Conservation (phyloP, 2,797 vertebrate species). For the Cuculus canorus region DNA sequence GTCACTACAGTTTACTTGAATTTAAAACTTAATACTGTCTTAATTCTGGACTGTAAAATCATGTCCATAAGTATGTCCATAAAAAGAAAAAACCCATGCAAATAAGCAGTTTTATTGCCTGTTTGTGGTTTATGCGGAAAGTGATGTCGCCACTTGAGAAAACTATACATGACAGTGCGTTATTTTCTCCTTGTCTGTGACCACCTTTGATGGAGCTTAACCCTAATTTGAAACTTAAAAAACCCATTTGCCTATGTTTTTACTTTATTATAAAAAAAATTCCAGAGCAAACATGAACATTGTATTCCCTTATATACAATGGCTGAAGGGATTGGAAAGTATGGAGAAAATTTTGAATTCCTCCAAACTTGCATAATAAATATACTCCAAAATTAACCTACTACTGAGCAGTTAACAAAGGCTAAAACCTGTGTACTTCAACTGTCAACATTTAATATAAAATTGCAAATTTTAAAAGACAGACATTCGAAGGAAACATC, state of each 20-base stretch:
- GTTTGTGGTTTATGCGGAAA: not conserved
- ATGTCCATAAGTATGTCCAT: not conserved
- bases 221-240: not conserved
- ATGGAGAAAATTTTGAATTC: not conserved
- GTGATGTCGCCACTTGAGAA: not conserved
- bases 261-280: not conserved
- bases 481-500: not conserved
- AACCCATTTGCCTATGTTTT: not conserved
- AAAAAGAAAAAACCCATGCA: not conserved
- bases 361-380: not conserved
- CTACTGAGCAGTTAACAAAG: not conserved
- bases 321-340: not conserved
- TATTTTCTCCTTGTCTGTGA: not conserved
- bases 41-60: not conserved
- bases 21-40: not conserved
- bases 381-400: not conserved
- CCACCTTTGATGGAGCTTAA: not conserved
- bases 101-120: not conserved
- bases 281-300: not conserved
- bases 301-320: not conserved
- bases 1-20: not conserved
- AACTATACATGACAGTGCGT: not conserved
- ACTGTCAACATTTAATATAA: not conserved
- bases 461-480: not conserved
- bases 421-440: not conserved